These are phyloP conservation scores for Falcaria lacertinaria DNA, from an alignment of 2,888 invertebrate genomes.

Conservation along the genomic window DNA sequence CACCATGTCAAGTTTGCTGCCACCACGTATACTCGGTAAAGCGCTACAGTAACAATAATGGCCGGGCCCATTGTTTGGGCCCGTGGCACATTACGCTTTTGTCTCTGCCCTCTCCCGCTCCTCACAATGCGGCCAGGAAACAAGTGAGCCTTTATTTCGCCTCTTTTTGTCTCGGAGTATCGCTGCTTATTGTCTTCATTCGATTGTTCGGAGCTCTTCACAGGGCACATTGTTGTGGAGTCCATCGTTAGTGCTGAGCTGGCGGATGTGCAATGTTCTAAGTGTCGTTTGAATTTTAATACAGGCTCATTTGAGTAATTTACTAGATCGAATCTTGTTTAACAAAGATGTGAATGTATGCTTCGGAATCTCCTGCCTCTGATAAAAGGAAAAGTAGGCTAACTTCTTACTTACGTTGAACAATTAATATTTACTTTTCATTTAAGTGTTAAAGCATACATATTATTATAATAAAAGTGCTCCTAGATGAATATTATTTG, in stretches of 20 bases:
- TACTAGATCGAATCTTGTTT: not conserved
- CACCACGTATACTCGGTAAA: conserved; percentile 71
- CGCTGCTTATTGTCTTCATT: conserved; percentile 81
- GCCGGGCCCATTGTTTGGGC: conserved; percentile 77
- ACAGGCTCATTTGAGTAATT: conserved; percentile 13
- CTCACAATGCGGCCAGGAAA: conserved; percentile 81
- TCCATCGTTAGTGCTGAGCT: conserved; percentile 74
- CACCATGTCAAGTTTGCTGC: conserved; percentile 73
- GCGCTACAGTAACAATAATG: conserved; percentile 78
- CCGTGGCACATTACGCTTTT: conserved; percentile 80
- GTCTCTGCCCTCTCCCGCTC: conserved; percentile 79
- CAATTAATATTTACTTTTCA: too few relatives aligned
- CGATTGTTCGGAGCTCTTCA: conserved; percentile 80
- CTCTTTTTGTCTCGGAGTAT: conserved; percentile 81
- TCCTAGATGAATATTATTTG: too few relatives aligned
- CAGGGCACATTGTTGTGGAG: conserved; percentile 79
- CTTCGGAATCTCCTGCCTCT: too few relatives aligned
- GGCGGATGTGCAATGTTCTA: conserved; percentile 74
- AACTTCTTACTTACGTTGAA: too few relatives aligned
- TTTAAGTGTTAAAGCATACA: too few relatives aligned
- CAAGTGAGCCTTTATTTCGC: conserved; percentile 81
- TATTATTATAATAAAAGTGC: too few relatives aligned
- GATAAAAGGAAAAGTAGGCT: too few relatives aligned
- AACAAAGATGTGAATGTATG: too few relatives aligned
- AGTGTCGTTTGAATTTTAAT: conserved; percentile 72